Evolutionary conservation across 2,797 vertebrate genomes (phyloP).

Genomic region (Cetoscarus ocellatus): DNA sequence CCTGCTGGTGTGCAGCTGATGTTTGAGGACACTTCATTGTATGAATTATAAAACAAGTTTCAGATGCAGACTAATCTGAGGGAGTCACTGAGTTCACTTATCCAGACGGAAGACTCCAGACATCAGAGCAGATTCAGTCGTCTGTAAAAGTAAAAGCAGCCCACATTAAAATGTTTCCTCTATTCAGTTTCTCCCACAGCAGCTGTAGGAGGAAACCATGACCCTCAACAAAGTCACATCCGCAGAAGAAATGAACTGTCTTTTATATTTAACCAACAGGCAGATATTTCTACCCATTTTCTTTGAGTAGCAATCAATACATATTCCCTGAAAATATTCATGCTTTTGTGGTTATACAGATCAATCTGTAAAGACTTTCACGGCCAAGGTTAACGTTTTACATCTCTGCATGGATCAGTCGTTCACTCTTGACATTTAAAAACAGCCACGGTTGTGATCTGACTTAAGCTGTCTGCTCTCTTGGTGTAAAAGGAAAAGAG

Average conservation of each 20-base stretch:
- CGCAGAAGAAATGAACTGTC: neutral
- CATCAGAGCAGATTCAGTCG: neutral
- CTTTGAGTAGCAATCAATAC: neutral
- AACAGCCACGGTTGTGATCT: slow-evolving; percentile 16
- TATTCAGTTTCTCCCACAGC: slow-evolving; percentile 1
- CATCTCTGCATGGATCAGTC: slow-evolving; percentile 27
- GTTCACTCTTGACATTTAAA: slow-evolving; percentile 39
- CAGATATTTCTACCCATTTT: neutral
- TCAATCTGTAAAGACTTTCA: neutral
- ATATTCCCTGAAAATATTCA: neutral
- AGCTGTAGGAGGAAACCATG: slow-evolving; percentile 11
- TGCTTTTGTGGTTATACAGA: neutral
- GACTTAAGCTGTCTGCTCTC: slow-evolving; percentile 27
- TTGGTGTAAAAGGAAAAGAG: slow-evolving; percentile 49
- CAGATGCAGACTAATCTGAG: neutral
- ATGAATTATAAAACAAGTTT: neutral
- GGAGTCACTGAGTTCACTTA: neutral
- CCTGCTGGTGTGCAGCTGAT: neutral
- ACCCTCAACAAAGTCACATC: neutral
- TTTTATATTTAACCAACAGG: neutral
- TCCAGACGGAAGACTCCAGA: neutral
- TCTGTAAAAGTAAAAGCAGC: neutral
- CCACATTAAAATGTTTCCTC: neutral
- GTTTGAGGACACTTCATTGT: neutral
- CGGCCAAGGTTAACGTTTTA: slow-evolving; percentile 39